These are phyloP conservation scores for Hydrotaea diabolus DNA, from an alignment of 2,888 invertebrate genomes.

Conservation along the genomic window DNA sequence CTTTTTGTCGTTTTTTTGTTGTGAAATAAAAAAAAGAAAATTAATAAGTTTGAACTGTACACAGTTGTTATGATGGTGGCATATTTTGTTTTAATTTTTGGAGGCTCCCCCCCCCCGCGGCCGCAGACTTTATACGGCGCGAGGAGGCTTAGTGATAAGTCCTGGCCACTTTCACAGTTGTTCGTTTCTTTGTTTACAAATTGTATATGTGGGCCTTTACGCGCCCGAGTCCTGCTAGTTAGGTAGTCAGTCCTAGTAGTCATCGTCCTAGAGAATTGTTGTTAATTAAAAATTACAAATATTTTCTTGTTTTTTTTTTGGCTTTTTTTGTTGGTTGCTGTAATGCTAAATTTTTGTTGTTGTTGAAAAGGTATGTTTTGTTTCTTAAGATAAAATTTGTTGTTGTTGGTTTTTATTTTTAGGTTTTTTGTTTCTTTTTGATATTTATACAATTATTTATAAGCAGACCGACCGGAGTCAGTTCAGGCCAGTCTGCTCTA, in stretches of 20 bases:
- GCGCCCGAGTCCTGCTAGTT: too few relatives aligned
- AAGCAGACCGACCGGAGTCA: constrained; percentile 9
- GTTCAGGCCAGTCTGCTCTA: constrained; percentile 23
- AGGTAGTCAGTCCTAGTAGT: constrained; percentile 1
- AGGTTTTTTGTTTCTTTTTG: background rate
- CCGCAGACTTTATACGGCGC: background rate
- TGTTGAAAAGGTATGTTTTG: constrained; percentile 23
- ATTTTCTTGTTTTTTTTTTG: constrained; percentile 17
- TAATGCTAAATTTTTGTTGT: constrained; percentile 43
- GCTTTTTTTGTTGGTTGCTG: constrained; percentile 19
- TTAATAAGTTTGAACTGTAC: constrained; percentile 15
- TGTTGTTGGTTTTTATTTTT: constrained; percentile 31
- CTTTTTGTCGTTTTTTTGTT: background rate
- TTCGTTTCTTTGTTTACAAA: too few relatives aligned
- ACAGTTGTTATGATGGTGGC: background rate
- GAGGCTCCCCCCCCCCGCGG: background rate
- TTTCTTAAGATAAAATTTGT: constrained; percentile 52
- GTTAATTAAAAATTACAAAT: constrained; percentile 66
- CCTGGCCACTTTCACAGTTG: constrained; percentile 45
- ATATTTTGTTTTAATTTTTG: background rate
- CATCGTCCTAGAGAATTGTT: background rate
- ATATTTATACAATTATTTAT: constrained; percentile 43
- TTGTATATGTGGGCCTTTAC: constrained; percentile 38
- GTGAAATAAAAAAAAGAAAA: background rate
- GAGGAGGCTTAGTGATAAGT: constrained; percentile 6